Percentiles rank a stretch among this genome's conserved stretches.
phyloP scores from a whole-genome alignment of 2,888 invertebrate genomes.

The Temnothorax rugatulus region DNA sequence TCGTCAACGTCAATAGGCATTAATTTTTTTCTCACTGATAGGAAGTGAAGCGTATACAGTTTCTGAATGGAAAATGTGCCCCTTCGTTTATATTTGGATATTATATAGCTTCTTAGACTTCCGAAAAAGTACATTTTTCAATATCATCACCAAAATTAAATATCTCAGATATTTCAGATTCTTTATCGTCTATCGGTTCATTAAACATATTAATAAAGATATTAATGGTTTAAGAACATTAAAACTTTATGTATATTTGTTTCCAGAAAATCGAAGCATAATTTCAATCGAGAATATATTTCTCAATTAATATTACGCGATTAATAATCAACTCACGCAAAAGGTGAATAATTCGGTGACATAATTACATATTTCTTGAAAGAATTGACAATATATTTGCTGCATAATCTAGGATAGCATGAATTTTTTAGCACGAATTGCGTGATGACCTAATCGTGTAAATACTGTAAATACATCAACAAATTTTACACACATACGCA shows the following conservation, averaged over 20 bases:
- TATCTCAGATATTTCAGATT: background rate
- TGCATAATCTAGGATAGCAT: no score
- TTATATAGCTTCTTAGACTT: background rate
- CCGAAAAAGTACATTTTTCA: background rate
- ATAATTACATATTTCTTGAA: no score
- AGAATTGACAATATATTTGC: no score
- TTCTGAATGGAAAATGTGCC: conserved; percentile 60
- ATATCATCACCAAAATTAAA: background rate
- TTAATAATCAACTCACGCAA: no score
- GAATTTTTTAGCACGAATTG: no score
- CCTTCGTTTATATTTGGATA: background rate
- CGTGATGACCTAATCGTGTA: no score
- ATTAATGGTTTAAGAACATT: background rate
- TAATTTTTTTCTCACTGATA: conserved; percentile 62
- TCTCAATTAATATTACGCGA: background rate
- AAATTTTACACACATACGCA: no score
- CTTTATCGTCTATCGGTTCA: background rate
- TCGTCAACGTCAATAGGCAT: conserved; percentile 54
- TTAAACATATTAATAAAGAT: background rate
- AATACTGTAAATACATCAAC: no score
- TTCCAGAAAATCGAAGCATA: background rate
- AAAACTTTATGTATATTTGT: background rate
- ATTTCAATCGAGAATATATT: background rate
- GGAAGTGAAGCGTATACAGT: conserved; percentile 45
- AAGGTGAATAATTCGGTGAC: no score